These are phyloP conservation scores for Malurus splendens DNA, from an alignment of 2,797 vertebrate species.

Conservation along the genomic window DNA sequence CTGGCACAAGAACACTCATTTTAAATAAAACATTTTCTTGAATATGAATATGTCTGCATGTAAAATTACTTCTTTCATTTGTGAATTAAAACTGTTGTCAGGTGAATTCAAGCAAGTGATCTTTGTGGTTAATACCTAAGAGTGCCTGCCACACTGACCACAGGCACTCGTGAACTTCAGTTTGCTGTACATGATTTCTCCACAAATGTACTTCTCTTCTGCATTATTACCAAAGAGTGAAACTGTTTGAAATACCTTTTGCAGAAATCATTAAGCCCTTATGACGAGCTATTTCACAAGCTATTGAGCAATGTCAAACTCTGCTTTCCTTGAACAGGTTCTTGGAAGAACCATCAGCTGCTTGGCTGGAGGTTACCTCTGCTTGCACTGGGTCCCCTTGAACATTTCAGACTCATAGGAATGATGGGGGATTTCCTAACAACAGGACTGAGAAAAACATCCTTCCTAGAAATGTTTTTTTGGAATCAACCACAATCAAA, in stretches of 20 bases:
- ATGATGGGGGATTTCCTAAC: constrained; percentile 8
- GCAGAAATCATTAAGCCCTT: constrained; percentile 40
- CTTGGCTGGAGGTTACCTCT: constrained; percentile 23
- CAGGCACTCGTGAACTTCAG: not conserved
- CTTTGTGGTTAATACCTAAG: constrained; percentile 14
- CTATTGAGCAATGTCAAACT: constrained; percentile 55
- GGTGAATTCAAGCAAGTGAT: constrained; percentile 21
- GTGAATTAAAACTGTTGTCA: constrained; percentile 2
- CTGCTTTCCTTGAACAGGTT: constrained; percentile 45
- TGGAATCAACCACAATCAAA: not conserved
- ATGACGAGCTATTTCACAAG: constrained; percentile 53
- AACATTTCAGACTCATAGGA: not conserved
- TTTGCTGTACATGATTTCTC: not conserved
- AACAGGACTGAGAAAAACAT: not conserved
- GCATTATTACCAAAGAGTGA: constrained; percentile 7
- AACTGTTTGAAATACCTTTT: constrained; percentile 33
- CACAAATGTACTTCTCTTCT: not conserved
- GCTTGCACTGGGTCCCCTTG: not conserved
- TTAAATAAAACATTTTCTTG: constrained; percentile 26
- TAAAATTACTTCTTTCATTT: constrained; percentile 21
- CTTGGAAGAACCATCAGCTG: constrained; percentile 18
- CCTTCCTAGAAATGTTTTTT: not conserved
- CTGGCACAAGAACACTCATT: not conserved
- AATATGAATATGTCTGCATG: not conserved
- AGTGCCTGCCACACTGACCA: not conserved